Base-by-base conservation (phyloP, 2,797 vertebrate species). In the Lindbergichthys nudifrons region DNA sequence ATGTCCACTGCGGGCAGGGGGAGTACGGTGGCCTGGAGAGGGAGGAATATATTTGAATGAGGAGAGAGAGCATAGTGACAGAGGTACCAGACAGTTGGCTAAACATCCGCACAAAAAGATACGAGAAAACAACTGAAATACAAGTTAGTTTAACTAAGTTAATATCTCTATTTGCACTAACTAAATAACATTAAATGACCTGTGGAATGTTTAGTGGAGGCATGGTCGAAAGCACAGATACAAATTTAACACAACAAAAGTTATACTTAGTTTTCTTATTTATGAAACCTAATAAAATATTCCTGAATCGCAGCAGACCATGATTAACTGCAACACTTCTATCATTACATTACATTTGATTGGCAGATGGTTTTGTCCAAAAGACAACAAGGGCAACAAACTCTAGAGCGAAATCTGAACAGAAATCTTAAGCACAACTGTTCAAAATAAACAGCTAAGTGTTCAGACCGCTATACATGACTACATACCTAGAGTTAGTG, bases 1-100 rank as follows among this genome's bases (percentile, higher is more conserved):
- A 70, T 99, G 98, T 60, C 98, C 98, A 2, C 98, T 99, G 78
- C 98, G 92, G 14, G 97, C 97, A 0, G 97, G 96, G 11, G 98
- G 98, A 6, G 92, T 94, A 56, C 95, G 93, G 12, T 95, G 95
- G 81, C 96, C 98, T 99, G 79, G 11, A 67, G 70, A 61, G 4
- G 1, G 5, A 57, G 51, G 65, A 56, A 71, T 45, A 77, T 56
- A 63, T 10, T 21, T 43, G 60, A 12, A 46, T 36, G 32, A 73
- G 16, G 0, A 42, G n/a, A 26, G 18, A 21, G 23, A 51, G 48
- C 18, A 9, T 8, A 7, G 4, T 14, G 36, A 45, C 4, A 21
- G 4, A 65, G 19, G 12, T 19, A 13, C 23, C 0, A 41, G n/a
- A 58, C 10, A 50, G 30, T 15, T 30, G 16, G 7, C 62, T 21